phyloP scores from a whole-genome alignment of 1,140 invertebrate genomes.

The Heliconius nattereri region DNA sequence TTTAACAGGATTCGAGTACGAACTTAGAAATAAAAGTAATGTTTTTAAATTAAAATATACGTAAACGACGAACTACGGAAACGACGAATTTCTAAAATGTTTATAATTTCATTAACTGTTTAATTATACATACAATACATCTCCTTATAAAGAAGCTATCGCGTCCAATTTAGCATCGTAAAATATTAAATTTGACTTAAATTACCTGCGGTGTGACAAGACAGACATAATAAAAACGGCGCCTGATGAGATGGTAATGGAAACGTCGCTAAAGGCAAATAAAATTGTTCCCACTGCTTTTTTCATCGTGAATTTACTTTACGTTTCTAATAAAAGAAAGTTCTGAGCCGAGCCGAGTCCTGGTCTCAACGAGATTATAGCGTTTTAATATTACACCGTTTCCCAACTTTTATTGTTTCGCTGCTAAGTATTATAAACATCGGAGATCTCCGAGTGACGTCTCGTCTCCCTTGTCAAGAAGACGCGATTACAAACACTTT shows the following conservation, averaged over 20 bases:
- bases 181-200: conserved; percentile 67
- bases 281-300: conserved; percentile 55
- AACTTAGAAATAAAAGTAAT: background rate
- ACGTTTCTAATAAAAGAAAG: conserved; percentile 68
- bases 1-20: background rate
- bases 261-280: conserved; percentile 56
- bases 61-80: background rate
- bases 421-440: conserved; percentile 59
- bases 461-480: conserved; percentile 48
- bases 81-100: background rate
- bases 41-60: background rate
- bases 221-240: conserved; percentile 61
- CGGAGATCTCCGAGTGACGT: conserved; percentile 64
- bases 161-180: conserved; percentile 51
- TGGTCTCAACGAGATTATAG: conserved; percentile 62
- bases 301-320: conserved; percentile 50
- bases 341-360: conserved; percentile 52
- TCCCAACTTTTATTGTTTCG: conserved; percentile 68
- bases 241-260: conserved; percentile 59
- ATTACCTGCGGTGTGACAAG: conserved; percentile 51
- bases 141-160: conserved; percentile 37
- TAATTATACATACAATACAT: background rate
- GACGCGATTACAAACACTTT: conserved; percentile 66
- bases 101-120: background rate
- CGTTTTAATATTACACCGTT: conserved; percentile 68